Conservation (phyloP, 2,888 invertebrate species). For the Heliconius charithonia region DNA sequence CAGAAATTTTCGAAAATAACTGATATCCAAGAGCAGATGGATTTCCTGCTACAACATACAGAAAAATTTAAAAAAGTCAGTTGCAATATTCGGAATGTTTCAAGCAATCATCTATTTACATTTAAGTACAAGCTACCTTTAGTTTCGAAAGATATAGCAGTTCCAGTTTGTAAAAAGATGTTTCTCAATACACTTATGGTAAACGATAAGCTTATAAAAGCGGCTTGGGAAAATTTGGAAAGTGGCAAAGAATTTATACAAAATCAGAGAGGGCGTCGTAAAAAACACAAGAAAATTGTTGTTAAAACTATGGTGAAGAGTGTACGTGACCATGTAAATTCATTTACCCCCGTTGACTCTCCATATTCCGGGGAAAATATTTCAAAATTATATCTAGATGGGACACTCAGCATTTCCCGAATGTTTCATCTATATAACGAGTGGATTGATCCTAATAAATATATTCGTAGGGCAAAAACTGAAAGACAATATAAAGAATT, state of each 20-base stretch:
- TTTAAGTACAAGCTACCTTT: conserved; percentile 22
- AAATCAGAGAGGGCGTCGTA: neutral
- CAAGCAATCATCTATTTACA: neutral
- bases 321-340: conserved; percentile 19
- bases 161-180: conserved; percentile 24
- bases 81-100: neutral
- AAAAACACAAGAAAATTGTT: conserved; percentile 4
- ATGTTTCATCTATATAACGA: conserved; percentile 24
- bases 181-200: conserved; percentile 25
- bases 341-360: neutral
- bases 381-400: conserved; percentile 21
- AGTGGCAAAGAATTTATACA: conserved; percentile 2
- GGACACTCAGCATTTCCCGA: conserved; percentile 11
- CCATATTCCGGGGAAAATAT: conserved; percentile 12
- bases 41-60: conserved; percentile 7
- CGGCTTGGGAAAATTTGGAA: conserved; percentile 19
- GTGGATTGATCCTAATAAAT: conserved; percentile 25
- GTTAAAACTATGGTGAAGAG: conserved; percentile 28
- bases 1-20: neutral
- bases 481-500: conserved; percentile 20
- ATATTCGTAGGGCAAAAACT: conserved; percentile 10
- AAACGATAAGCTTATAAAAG: conserved; percentile 5
- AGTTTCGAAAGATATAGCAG: conserved; percentile 2
- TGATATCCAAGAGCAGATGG: conserved; percentile 2
- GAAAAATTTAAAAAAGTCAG: conserved; percentile 10